Percentiles rank a stretch among this genome's conserved stretches.
These are phyloP conservation scores for Chelonia mydas DNA, from an alignment of 2,797 vertebrate genomes.

Conservation along the genomic window DNA sequence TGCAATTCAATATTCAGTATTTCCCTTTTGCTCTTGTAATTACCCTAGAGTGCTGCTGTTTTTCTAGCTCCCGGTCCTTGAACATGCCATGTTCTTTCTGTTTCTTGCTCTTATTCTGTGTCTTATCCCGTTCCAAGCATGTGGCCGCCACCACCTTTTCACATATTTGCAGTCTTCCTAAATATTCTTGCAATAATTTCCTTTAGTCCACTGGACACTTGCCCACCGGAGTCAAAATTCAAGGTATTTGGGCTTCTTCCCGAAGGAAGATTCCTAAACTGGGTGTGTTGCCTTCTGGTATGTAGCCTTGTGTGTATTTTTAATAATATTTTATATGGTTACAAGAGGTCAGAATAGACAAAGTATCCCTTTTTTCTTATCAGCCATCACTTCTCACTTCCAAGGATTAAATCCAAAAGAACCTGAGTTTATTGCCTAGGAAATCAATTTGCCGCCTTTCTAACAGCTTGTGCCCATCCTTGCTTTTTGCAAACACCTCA, in stretches of 20 bases:
- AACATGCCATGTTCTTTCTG: not conserved
- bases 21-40: not conserved
- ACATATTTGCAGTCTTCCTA: not conserved
- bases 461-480: rapidly evolving
- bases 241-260: not conserved
- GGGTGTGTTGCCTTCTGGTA: not conserved
- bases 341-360: not conserved
- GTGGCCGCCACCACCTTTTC: not conserved
- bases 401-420: not conserved
- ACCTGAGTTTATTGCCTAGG: not conserved
- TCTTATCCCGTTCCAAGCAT: not conserved
- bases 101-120: not conserved
- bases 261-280: not conserved
- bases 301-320: not conserved
- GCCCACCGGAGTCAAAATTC: not conserved
- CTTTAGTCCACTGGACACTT: not conserved
- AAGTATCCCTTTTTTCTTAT: not conserved
- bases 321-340: not conserved
- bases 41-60: not conserved
- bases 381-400: not conserved
- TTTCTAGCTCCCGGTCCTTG: not conserved
- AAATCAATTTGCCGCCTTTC: not conserved
- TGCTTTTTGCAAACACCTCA: not conserved
- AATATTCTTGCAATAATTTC: not conserved
- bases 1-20: not conserved